Evolutionary conservation across 53 echinoderm and acorn worm species (phyloP).

Genomic region (Holothuria leucospilota): DNA sequence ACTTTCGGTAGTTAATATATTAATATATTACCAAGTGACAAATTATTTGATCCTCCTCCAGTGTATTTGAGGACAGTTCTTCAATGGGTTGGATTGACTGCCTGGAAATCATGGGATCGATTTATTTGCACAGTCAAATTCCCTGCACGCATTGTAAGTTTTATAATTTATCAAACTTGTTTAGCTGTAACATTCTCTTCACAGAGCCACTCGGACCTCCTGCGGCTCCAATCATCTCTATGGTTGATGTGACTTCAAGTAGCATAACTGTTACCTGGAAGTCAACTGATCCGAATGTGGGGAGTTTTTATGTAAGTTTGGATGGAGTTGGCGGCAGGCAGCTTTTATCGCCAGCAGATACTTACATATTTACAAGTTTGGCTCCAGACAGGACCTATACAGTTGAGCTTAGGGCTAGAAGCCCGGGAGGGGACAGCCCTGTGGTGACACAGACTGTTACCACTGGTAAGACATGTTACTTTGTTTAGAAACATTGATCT

Average conservation of each 20-base stretch:
- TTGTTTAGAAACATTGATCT: no score
- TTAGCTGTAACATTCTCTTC: no score
- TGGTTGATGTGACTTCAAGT: not conserved
- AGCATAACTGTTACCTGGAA: conserved; percentile 22
- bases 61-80: no score
- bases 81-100: no score
- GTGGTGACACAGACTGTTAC: not conserved
- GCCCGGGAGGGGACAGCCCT: not conserved
- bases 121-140: no score
- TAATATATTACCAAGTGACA: no score
- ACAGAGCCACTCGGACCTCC: conserved; percentile 16
- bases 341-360: not conserved
- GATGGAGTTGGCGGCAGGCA: not conserved
- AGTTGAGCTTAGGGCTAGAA: not conserved
- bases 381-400: conserved; percentile 26
- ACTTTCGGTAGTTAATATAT: no score
- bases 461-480: not conserved
- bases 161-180: no score
- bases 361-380: conserved; percentile 15
- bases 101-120: no score
- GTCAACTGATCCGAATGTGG: not conserved
- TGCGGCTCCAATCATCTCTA: not conserved
- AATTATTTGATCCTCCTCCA: no score
- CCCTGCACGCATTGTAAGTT: no score
- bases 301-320: not conserved